A percentile compares a stretch with the other conserved stretches of the same genome.
Conservation (phyloP, 2,797 vertebrate genomes). For the Argentina silus region DNA sequence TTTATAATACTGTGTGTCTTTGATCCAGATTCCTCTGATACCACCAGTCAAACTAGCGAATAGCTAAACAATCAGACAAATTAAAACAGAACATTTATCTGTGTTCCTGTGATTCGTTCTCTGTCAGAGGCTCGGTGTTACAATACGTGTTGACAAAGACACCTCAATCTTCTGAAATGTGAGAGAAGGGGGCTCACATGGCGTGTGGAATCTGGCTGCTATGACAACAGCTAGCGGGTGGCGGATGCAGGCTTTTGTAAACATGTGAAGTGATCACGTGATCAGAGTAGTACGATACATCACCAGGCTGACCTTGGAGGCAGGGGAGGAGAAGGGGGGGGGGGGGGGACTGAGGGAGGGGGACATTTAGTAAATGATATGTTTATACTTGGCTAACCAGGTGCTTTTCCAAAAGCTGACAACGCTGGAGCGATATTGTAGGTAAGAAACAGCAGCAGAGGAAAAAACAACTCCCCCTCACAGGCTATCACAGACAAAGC, state of each 20-base stretch:
- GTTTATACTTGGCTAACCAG: conserved; percentile 11
- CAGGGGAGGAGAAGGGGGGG: conserved; percentile 15
- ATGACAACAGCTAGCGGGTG: conserved; percentile 72
- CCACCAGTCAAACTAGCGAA: conserved; percentile 12
- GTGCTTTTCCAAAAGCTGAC: neutral
- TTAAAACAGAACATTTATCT: neutral
- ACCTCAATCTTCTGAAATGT: conserved; percentile 36
- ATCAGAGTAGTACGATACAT: conserved; percentile 53
- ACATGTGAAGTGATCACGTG: conserved; percentile 62
- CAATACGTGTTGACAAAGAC: neutral
- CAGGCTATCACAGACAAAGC: neutral
- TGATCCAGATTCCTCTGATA: conserved; percentile 4
- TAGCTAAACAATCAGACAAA: neutral
- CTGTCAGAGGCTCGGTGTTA: neutral
- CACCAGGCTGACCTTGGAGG: conserved; percentile 47
- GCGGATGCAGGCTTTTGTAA: conserved; percentile 56
- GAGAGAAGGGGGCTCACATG: conserved; percentile 35
- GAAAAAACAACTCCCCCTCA: neutral
- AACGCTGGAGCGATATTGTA: neutral
- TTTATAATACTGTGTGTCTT: neutral
- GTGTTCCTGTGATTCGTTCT: neutral
- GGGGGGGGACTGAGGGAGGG: conserved; percentile 7
- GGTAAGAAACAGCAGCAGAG: neutral
- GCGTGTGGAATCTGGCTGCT: conserved; percentile 68
- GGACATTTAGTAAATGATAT: conserved; percentile 13